A percentile compares a stretch with the other conserved stretches of the same genome.
Evolutionary conservation across 2,797 vertebrate species (phyloP).

Genomic region (Spizella passerina): DNA sequence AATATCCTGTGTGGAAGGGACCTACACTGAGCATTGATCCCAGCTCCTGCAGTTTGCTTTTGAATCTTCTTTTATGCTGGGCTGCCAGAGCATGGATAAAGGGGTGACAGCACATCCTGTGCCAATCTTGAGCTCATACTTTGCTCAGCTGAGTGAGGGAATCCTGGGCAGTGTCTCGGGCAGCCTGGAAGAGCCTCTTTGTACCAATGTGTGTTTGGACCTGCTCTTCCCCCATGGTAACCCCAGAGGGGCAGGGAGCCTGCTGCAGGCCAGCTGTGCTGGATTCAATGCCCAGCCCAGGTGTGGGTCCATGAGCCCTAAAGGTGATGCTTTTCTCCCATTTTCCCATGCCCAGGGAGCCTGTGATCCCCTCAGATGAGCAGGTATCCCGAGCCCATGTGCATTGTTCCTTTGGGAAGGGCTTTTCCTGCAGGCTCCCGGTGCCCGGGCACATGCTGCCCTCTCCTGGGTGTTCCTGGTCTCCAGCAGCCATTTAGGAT

Average conservation of each 20-base stretch:
- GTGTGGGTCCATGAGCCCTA: not conserved
- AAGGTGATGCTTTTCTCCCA: not conserved
- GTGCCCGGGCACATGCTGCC: not conserved
- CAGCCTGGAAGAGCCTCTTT: not conserved
- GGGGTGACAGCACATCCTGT: not conserved
- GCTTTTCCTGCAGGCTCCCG: accelerated
- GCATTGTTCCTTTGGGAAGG: not conserved
- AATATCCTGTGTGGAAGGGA: not conserved
- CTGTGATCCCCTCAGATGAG: not conserved
- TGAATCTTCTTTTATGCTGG: not conserved
- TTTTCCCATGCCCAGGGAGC: not conserved
- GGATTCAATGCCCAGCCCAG: too few relatives aligned
- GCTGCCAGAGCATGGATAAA: too few relatives aligned
- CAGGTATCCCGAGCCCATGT: not conserved
- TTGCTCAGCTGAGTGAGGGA: not conserved
- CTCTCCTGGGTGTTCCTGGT: not conserved
- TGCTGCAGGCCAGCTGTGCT: not conserved
- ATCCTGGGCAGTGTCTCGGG: accelerated
- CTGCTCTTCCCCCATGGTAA: not conserved
- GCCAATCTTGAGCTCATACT: accelerated
- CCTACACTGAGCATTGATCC: not conserved
- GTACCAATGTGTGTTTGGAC: not conserved
- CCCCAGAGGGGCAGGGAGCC: not conserved
- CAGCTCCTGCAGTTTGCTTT: not conserved
- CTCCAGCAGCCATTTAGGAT: not conserved